Evolutionary conservation across 2,113 vertebrate genomes (phyloP).

Genomic region (Hyperopisus bebe): DNA sequence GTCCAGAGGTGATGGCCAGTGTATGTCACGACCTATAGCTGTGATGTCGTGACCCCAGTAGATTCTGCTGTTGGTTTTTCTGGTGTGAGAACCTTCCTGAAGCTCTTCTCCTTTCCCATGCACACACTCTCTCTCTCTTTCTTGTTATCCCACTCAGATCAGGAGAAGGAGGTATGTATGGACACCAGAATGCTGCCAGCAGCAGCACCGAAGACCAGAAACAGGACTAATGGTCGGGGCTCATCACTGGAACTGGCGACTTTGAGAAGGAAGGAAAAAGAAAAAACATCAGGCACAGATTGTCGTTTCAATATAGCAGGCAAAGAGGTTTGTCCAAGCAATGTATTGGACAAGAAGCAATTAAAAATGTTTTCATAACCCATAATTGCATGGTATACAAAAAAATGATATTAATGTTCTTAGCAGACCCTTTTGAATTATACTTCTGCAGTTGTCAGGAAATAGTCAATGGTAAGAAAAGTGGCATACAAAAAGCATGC

Average conservation of each 20-base stretch:
- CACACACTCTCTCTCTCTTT: constrained; percentile 22
- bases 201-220: constrained; percentile 44
- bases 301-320: background rate
- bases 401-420: background rate
- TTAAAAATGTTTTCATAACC: background rate
- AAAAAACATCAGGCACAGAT: constrained; percentile 12
- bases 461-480: background rate
- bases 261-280: constrained; percentile 37
- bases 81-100: constrained; percentile 26
- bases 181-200: constrained; percentile 40
- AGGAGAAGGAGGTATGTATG: constrained; percentile 42
- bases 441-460: background rate
- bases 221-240: constrained; percentile 31
- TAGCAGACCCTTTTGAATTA: background rate
- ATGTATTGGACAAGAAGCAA: background rate
- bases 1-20: background rate
- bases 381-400: background rate
- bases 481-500: background rate
- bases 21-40: background rate
- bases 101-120: constrained; percentile 21
- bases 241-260: constrained; percentile 52
- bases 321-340: background rate
- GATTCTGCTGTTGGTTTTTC: constrained; percentile 12
- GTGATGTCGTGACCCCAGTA: background rate
- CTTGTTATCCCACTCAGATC: constrained; percentile 31